phyloP scores from a whole-genome alignment of 2,888 invertebrate genomes.

The Eupelmus urozonus region DNA sequence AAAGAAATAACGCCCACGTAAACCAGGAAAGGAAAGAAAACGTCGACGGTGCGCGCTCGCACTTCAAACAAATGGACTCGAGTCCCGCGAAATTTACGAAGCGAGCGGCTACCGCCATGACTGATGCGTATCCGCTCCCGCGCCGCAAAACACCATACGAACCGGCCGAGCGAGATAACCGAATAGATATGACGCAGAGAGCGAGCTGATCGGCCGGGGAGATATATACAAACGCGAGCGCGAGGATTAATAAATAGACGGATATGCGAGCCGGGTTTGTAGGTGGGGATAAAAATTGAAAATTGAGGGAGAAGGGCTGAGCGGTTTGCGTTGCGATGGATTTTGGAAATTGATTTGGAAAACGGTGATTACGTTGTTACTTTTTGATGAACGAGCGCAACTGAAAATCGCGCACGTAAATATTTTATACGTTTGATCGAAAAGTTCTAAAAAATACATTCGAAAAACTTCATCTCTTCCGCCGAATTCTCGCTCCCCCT shows the following conservation, averaged over 20 bases:
- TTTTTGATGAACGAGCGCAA: too few species aligned
- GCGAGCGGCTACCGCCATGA: slow-evolving; percentile 28
- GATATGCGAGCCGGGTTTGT: too few species aligned
- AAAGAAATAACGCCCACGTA: not conserved
- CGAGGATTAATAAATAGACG: slow-evolving; percentile 51
- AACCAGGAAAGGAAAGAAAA: not conserved
- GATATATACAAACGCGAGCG: slow-evolving; percentile 8
- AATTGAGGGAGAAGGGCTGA: too few species aligned
- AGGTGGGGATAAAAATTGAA: too few species aligned
- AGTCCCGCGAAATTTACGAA: slow-evolving; percentile 36
- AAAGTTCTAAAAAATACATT: too few species aligned
- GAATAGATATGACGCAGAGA: slow-evolving; percentile 17
- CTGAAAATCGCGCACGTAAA: too few species aligned
- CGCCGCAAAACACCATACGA: not conserved
- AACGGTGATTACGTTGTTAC: too few species aligned
- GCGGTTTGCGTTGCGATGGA: not conserved
- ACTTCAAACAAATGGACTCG: slow-evolving; percentile 46
- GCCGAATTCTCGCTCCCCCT: not conserved
- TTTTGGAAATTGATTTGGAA: too few species aligned
- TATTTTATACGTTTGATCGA: too few species aligned
- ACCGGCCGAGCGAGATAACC: slow-evolving; percentile 9
- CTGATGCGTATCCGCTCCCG: slow-evolving; percentile 47
- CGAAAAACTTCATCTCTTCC: too few species aligned
- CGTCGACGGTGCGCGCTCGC: not conserved
- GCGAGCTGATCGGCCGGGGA: slow-evolving; percentile 23